Evolutionary conservation across 2,113 vertebrate genomes (phyloP), one percentile per base, ranked within the genome.

Genomic region (Lontra canadensis): DNA sequence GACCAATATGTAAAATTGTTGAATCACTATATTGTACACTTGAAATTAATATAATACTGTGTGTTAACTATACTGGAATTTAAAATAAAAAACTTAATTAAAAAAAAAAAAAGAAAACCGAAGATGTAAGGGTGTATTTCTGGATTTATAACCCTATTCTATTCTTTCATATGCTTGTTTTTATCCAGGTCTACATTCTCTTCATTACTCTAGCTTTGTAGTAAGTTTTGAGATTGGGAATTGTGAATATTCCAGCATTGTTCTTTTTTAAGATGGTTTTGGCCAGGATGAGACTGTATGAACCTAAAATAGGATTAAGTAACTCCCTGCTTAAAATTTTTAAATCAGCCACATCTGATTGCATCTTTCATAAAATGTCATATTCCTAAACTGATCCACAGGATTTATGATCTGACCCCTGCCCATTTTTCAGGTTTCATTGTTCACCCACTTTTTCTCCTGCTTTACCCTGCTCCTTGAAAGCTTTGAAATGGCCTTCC

Each of bases 141-240:
- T 61, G 55, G 71, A 59, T 55, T 61, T 81, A 21, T 55, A 36
- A 55, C 57, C 57, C 42, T 84, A 13, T 34, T 84, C 61, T 26
- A 12, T 15, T 81, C n/a, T 81, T 23, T 23, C 55, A 61, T 49
- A 69, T 67, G 29, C 15, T 74, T 78, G 10, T 86, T 78, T 79
- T 76, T 42, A n/a, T 57, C 44, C 29, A n/a, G n/a, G 55, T 13
- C 61, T 65, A n/a, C 44, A 26, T 10, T 87, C 31, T 79, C 36
- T 79, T 79, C 34, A 76, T 88, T 59, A 55, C 42, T 31, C 29
- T 87, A 74, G 59, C 34, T 88, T 91, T 91, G 20, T 86, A 67
- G 25, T 94, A 67, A 55, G 88, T 42, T 92, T 80, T 92, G 65
- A 92, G 86, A 76, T 15, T 91, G 44, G 12, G n/a, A 65, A 91